These are phyloP conservation scores for Crotalus viridis DNA, from an alignment of 2,113 vertebrate genomes.

Conservation along the genomic window DNA sequence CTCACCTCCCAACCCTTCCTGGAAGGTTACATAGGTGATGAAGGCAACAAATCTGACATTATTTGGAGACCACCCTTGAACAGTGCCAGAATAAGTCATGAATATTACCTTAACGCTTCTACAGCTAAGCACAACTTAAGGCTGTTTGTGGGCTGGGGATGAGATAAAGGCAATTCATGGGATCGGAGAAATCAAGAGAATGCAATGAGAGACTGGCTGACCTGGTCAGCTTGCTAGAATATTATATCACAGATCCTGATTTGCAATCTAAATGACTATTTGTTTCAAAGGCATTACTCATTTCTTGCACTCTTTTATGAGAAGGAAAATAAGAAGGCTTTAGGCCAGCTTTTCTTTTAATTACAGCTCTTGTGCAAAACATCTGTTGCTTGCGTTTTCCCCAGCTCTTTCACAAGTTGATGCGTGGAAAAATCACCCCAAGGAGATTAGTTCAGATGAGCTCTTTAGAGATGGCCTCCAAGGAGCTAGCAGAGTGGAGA, in stretches of 20 bases:
- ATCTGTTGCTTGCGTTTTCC: background rate
- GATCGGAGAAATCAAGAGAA: background rate
- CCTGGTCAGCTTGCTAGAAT: background rate
- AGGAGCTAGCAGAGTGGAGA: constrained; percentile 66
- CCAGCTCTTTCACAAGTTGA: constrained; percentile 62
- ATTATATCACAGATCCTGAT: background rate
- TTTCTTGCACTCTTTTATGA: background rate
- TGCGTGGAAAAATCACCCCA: constrained; percentile 54
- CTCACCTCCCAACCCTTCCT: background rate
- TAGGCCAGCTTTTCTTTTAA: background rate
- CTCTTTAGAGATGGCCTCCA: constrained; percentile 59
- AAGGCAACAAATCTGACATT: background rate
- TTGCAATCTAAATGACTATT: background rate
- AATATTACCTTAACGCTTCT: background rate
- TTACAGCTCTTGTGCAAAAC: background rate
- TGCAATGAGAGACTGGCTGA: background rate
- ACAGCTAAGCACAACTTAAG: background rate
- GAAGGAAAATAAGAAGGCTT: background rate
- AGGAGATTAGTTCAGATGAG: constrained; percentile 62
- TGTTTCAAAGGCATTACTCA: background rate
- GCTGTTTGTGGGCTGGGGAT: background rate
- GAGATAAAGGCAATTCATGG: background rate
- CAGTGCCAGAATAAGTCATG: background rate
- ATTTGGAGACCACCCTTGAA: background rate
- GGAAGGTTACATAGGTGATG: background rate